Base-by-base conservation (phyloP, 2,113 vertebrate species). In the Strigops habroptila region DNA sequence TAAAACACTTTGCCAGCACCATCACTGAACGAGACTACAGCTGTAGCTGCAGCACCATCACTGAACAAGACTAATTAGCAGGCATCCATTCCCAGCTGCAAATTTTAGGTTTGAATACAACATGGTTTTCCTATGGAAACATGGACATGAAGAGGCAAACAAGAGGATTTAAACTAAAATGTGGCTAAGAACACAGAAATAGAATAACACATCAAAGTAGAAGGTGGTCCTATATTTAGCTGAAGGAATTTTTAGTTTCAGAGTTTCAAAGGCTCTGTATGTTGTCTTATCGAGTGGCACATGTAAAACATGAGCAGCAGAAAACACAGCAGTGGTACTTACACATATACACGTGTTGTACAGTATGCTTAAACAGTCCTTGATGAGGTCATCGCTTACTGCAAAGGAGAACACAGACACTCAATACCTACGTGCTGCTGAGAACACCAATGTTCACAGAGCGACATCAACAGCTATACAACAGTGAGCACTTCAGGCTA, bases 321-420 rank as follows among this genome's bases (percentile, higher is more conserved):
- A 57, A 65, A 59, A 59, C 35, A 24, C 14, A 64, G 75, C 46
- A 69, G 43, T 2, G 44, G 48, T 96, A 98, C 99, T 99, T 98
- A 99, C 99, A 98, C 99, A 99, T 96, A 99, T 98, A 95, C 99
- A 99, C 22, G 99, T 99, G 97, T 99, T 99, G 97, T 99, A 99
- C 88, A 99, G 98, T 97, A 99, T 98, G 97, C 99, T 99, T 97
- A 99, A 98, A 96, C 99, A 99, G 97, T 99, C 99, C 97, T 99
- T 99, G 89, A 99, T 98, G 97, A 99, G 97, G 94, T 99, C 99
- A 93, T 99, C 99, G 33, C 99, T 99, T 98, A 99, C 99, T 99
- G 98, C 64, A 95, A 97, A 97, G 88, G 23, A 82, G 96, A 97
- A 86, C 64, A 89, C 37, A 89, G 71, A 67, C 11, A 87, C 41